Percentiles rank a stretch among this genome's conserved stretches.
phyloP scores from a whole-genome alignment of 2,888 invertebrate genomes.

The Drosophila recens region DNA sequence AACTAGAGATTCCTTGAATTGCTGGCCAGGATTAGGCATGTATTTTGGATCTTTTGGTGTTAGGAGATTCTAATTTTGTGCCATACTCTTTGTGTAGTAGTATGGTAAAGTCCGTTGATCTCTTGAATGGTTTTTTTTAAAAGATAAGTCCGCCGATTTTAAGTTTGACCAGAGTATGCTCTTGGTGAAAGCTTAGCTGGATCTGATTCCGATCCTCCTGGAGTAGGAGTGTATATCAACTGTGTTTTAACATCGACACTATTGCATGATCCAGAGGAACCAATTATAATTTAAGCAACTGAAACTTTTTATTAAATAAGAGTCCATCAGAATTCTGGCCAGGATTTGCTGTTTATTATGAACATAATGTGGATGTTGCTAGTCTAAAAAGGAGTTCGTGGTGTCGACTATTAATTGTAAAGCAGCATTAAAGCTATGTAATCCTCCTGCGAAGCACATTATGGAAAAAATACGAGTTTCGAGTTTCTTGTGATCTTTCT shows the following conservation, averaged over 20 bases:
- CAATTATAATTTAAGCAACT: not conserved
- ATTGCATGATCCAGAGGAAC: not conserved
- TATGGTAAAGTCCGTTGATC: not conserved
- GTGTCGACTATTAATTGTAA: not conserved
- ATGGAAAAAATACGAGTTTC: not conserved
- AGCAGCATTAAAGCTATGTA: not conserved
- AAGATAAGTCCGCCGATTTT: not conserved
- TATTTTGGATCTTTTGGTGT: not conserved
- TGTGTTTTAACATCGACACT: not conserved
- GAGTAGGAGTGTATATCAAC: not conserved
- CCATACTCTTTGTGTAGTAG: not conserved
- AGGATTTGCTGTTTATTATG: slow-evolving; percentile 20
- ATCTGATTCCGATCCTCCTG: not conserved
- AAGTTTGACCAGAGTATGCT: not conserved
- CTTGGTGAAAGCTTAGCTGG: not conserved
- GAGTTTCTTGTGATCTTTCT: not conserved
- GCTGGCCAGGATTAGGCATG: slow-evolving; percentile 26
- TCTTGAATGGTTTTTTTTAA: not conserved
- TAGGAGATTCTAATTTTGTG: not conserved
- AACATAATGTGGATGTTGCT: not conserved
- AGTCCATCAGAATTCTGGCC: not conserved
- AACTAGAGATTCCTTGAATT: not conserved
- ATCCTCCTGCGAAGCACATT: not conserved
- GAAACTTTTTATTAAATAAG: not conserved
- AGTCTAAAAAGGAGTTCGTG: not conserved